A percentile compares a stretch with the other conserved stretches of the same genome.
phyloP scores from a whole-genome alignment of 2,113 vertebrate species.

The Hypocryptadius cinnamomeus region DNA sequence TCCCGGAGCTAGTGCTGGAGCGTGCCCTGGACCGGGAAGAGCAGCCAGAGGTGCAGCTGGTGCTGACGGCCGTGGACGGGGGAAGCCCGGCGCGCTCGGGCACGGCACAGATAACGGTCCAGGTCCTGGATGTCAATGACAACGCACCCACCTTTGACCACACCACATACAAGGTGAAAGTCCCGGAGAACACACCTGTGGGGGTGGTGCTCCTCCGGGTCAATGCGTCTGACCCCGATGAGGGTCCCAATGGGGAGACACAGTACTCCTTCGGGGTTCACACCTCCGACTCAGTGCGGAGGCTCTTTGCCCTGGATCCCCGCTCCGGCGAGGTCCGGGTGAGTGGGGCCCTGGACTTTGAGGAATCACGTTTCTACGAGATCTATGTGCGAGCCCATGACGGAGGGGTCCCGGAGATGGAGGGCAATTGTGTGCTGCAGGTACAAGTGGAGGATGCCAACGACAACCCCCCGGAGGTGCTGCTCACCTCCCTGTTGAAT shows the following conservation, averaged over 20 bases:
- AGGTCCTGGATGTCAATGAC: conserved; percentile 82
- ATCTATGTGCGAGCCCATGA: conserved; percentile 81
- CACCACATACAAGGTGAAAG: conserved; percentile 57
- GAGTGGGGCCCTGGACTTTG: conserved; percentile 74
- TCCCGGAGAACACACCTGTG: conserved; percentile 65
- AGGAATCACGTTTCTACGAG: conserved; percentile 76
- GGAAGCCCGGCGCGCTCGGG: conserved; percentile 71
- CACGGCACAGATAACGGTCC: conserved; percentile 68
- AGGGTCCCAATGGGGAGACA: conserved; percentile 77
- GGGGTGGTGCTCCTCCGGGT: conserved; percentile 69
- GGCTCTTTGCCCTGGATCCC: conserved; percentile 73
- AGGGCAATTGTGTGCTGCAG: conserved; percentile 76
- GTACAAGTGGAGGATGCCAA: conserved; percentile 74
- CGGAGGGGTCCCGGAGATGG: conserved; percentile 78
- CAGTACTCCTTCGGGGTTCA: conserved; percentile 77
- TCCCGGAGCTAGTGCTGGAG: conserved; percentile 78
- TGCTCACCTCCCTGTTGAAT: conserved; percentile 72
- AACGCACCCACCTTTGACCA: conserved; percentile 76
- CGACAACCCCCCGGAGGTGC: conserved; percentile 74
- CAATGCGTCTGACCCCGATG: conserved; percentile 73
- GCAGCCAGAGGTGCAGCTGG: conserved; percentile 69
- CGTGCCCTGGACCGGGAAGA: conserved; percentile 73
- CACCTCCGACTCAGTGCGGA: conserved; percentile 62
- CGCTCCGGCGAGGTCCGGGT: conserved; percentile 73
- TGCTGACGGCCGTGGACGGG: conserved; percentile 75